phyloP scores from a whole-genome alignment of 1,140 invertebrate species.

The Xylocopa sonorina region DNA sequence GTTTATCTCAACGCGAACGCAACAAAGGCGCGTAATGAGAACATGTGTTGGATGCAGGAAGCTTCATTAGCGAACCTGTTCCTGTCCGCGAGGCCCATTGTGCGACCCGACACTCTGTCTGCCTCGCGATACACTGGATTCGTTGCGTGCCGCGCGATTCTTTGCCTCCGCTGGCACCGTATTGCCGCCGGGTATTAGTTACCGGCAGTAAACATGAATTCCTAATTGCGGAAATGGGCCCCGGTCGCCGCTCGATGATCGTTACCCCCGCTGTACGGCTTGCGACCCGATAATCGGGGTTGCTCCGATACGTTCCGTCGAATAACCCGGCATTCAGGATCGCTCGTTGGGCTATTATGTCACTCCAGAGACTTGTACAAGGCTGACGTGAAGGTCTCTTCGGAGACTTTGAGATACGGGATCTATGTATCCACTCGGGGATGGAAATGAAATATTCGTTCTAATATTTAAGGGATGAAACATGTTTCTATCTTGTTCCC shows the following conservation, averaged over 20 bases:
- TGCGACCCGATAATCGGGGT: background rate
- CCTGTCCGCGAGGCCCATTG: constrained; percentile 49
- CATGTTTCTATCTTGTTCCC: too few relatives aligned
- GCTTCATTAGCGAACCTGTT: constrained; percentile 71
- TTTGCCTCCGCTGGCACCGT: constrained; percentile 23
- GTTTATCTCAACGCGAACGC: constrained; percentile 61
- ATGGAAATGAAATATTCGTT: too few relatives aligned
- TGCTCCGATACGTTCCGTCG: background rate
- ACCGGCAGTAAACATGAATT: constrained; percentile 68
- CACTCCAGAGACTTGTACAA: background rate
- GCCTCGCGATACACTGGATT: constrained; percentile 36
- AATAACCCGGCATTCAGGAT: background rate
- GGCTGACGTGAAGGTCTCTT: background rate
- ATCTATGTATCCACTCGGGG: too few relatives aligned
- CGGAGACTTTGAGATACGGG: background rate
- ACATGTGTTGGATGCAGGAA: constrained; percentile 73
- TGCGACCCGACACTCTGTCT: constrained; percentile 37
- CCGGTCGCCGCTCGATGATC: constrained; percentile 19
- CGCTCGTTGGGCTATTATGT: background rate
- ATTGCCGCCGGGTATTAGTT: constrained; percentile 58
- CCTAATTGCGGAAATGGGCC: constrained; percentile 71
- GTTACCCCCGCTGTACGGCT: background rate
- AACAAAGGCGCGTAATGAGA: constrained; percentile 80
- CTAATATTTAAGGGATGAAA: too few relatives aligned
- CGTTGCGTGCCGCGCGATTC: constrained; percentile 32